Conservation (phyloP, 2,797 vertebrate species). For the Poecile montanus region DNA sequence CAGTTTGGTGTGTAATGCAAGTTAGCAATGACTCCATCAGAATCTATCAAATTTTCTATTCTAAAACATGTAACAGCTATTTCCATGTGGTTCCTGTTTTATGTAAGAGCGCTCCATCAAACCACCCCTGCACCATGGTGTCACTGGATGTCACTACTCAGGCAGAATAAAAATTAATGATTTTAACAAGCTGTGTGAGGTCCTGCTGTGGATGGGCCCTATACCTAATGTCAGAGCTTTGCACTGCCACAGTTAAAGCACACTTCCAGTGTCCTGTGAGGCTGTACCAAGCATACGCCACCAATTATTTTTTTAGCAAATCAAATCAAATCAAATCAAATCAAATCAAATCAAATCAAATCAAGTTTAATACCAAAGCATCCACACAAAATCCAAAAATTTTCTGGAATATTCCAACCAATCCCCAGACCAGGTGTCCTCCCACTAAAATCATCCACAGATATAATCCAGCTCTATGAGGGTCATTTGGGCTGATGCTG, state of each 20-base stretch:
- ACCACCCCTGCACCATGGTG: background rate
- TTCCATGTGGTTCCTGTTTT: background rate
- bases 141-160: background rate
- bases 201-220: background rate
- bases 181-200: background rate
- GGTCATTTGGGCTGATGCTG: background rate
- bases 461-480: background rate
- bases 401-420: background rate
- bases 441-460: background rate
- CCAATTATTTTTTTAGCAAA: background rate
- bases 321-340: background rate
- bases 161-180: background rate
- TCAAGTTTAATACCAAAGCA: background rate
- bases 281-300: background rate
- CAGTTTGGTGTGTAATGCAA: background rate
- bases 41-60: background rate
- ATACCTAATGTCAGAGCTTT: background rate
- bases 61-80: background rate
- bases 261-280: background rate
- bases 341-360: background rate
- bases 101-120: background rate
- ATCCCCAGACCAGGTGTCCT: background rate
- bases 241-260: background rate
- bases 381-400: background rate
- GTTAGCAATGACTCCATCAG: too few relatives aligned